phyloP scores from a whole-genome alignment of 1,140 invertebrate species.

The Drosophila bifasciata region DNA sequence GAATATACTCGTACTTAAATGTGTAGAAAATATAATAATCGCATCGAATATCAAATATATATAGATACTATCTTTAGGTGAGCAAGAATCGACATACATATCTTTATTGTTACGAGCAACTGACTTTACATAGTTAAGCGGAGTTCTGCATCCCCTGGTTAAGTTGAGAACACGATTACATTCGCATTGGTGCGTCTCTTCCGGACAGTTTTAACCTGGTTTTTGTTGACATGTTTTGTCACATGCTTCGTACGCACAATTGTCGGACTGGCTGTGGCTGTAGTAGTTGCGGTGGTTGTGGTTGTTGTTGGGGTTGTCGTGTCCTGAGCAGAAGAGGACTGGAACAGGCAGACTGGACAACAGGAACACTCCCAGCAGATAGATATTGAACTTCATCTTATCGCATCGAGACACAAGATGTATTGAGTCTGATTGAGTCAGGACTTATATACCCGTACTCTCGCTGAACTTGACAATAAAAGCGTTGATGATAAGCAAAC shows the following conservation, averaged over 20 bases:
- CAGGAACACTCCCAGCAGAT: slow-evolving; percentile 34
- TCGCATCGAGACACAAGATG: not conserved
- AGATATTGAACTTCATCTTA: slow-evolving; percentile 37
- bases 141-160: too few relatives aligned
- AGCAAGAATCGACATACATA: too few relatives aligned
- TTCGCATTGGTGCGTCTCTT: not conserved
- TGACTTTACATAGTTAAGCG: too few relatives aligned
- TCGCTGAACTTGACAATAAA: not conserved
- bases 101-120: too few relatives aligned
- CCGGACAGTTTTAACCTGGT: slow-evolving; percentile 16
- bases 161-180: too few relatives aligned
- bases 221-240: not conserved
- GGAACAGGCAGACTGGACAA: slow-evolving; percentile 18
- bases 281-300: slow-evolving; percentile 2
- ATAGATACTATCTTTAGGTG: too few relatives aligned
- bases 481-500: slow-evolving; percentile 16
- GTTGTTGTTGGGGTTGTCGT: slow-evolving; percentile 11
- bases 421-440: not conserved
- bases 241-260: slow-evolving; percentile 25
- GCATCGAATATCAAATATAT: too few relatives aligned
- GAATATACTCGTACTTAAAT: too few relatives aligned
- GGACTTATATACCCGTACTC: slow-evolving; percentile 20
- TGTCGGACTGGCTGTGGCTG: slow-evolving; percentile 1
- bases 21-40: too few relatives aligned
- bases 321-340: slow-evolving; percentile 11